phyloP scores from a whole-genome alignment of 1,140 invertebrate genomes.

The Trichomalopsis sarcophagae region DNA sequence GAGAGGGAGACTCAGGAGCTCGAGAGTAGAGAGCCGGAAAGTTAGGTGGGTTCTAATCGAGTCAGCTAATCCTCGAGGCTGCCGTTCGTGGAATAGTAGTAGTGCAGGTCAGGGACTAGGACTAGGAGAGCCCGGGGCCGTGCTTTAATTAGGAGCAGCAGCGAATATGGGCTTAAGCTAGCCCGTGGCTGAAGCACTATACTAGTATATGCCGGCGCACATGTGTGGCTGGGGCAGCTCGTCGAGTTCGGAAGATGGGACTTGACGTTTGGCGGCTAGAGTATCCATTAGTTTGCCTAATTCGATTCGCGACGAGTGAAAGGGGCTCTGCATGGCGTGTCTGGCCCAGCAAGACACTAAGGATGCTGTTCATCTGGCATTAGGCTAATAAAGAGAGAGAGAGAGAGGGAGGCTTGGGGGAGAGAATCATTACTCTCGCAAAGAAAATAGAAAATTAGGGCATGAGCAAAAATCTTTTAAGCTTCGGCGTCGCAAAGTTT shows the following conservation, averaged over 20 bases:
- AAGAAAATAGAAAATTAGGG: not conserved
- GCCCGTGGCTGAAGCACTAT: not conserved
- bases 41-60: constrained; percentile 57
- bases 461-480: not conserved
- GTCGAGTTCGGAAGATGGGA: not conserved
- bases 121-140: constrained; percentile 13
- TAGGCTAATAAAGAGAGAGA: not conserved
- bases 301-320: constrained; percentile 36
- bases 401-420: not conserved
- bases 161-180: constrained; percentile 28
- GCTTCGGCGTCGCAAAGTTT: too few relatives aligned
- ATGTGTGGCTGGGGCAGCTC: not conserved
- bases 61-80: constrained; percentile 51
- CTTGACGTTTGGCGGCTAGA: constrained; percentile 35
- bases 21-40: constrained; percentile 16
- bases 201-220: too few relatives aligned
- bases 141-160: constrained; percentile 56
- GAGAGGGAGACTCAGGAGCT: constrained; percentile 6
- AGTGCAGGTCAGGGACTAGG: not conserved
- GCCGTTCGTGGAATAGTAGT: not conserved
- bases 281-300: constrained; percentile 41
- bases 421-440: not conserved
- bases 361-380: not conserved
- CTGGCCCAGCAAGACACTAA: not conserved
- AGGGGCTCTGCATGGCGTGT: not conserved